phyloP scores from a whole-genome alignment of 1,140 invertebrate species.

The Drosophila obscura region DNA sequence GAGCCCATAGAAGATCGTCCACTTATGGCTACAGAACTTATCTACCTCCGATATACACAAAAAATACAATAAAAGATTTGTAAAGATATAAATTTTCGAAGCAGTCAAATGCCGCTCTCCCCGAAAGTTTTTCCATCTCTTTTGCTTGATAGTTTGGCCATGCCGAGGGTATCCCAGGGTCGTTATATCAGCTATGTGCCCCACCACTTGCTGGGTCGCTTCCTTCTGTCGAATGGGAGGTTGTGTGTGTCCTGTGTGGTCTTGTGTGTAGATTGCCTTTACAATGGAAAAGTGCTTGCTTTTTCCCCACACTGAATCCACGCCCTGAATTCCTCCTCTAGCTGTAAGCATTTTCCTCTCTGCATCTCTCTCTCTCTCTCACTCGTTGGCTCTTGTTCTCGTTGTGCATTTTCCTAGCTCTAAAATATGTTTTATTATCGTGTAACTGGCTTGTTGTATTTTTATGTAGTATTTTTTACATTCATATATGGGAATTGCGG shows the following conservation, averaged over 20 bases:
- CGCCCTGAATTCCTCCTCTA: background rate
- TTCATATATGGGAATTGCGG: slow-evolving; percentile 43
- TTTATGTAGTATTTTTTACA: slow-evolving; percentile 58
- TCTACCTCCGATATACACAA: too few relatives aligned
- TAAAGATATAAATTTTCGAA: too few relatives aligned
- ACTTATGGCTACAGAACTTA: too few relatives aligned
- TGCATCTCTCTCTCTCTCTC: slow-evolving; percentile 6
- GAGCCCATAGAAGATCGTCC: too few relatives aligned
- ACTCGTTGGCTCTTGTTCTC: background rate
- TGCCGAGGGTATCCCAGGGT: too few relatives aligned
- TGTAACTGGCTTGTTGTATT: slow-evolving; percentile 74
- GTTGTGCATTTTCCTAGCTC: slow-evolving; percentile 47
- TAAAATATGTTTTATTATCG: slow-evolving; percentile 80
- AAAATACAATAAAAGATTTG: too few relatives aligned
- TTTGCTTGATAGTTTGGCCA: too few relatives aligned
- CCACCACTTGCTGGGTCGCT: too few relatives aligned
- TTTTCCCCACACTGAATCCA: background rate
- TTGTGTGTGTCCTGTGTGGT: slow-evolving; percentile 4
- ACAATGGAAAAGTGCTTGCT: slow-evolving; percentile 44
- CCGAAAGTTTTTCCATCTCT: too few relatives aligned
- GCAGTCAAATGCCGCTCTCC: too few relatives aligned
- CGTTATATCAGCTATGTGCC: too few relatives aligned
- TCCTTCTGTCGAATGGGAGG: too few relatives aligned
- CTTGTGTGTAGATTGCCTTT: slow-evolving; percentile 29
- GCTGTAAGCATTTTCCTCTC: slow-evolving; percentile 62